Evolutionary conservation across 2,113 vertebrate species (phyloP).

Genomic region (Paracanthobrama guichenoti): DNA sequence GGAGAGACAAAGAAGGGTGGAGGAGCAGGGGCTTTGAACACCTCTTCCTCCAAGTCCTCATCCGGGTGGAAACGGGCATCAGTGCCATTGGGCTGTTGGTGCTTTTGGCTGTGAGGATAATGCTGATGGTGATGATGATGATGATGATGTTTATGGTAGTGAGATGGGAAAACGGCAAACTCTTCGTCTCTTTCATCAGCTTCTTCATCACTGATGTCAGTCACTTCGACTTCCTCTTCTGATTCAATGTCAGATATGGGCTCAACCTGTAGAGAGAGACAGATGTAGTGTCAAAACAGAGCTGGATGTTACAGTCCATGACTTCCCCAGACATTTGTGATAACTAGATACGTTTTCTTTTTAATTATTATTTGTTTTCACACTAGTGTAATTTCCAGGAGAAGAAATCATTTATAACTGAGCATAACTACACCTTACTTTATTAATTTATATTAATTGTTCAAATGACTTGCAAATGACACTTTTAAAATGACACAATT

Average conservation of each 20-base stretch:
- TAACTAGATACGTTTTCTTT: not conserved
- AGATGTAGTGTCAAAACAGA: not conserved
- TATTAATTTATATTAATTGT: not conserved
- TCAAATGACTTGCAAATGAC: not conserved
- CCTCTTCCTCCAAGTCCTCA: conserved; percentile 87
- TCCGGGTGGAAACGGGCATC: conserved; percentile 55
- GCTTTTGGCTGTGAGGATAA: conserved; percentile 60
- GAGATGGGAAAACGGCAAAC: conserved; percentile 63
- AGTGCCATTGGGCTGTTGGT: conserved; percentile 51
- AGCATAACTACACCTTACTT: not conserved
- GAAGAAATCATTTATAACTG: not conserved
- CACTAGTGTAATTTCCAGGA: not conserved
- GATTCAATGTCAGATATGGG: conserved; percentile 91
- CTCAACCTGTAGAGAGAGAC: conserved; percentile 75
- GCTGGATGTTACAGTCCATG: not conserved
- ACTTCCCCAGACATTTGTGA: not conserved
- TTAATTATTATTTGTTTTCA: not conserved
- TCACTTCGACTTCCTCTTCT: conserved; percentile 87
- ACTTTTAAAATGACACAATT: not conserved
- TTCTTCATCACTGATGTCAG: conserved; percentile 87
- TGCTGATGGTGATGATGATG: conserved; percentile 38
- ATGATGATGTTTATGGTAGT: conserved; percentile 61
- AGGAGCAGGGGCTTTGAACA: conserved; percentile 86
- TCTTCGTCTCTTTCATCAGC: conserved; percentile 75
- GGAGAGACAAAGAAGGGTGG: conserved; percentile 69